phyloP scores from a whole-genome alignment of 2,113 vertebrate genomes.

The Zosterops japonicus region DNA sequence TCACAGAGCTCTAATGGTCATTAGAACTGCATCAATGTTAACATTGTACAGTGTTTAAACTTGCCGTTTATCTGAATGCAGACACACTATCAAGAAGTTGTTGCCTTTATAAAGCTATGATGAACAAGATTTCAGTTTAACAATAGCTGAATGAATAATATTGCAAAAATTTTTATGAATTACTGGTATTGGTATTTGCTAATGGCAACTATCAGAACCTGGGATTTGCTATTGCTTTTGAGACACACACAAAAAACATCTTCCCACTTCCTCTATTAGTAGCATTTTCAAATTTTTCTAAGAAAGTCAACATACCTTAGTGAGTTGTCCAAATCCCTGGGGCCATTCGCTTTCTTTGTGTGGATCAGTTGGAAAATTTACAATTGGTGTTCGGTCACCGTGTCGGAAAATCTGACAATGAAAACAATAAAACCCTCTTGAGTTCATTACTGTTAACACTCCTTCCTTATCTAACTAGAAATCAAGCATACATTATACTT shows the following conservation, averaged over 20 bases:
- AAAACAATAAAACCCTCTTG: not conserved
- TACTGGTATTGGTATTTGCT: not conserved
- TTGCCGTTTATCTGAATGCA: not conserved
- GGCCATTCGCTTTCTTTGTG: constrained; percentile 84
- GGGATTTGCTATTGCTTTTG: not conserved
- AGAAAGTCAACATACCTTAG: constrained; percentile 76
- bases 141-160: not conserved
- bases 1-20: not conserved
- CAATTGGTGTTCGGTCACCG: constrained; percentile 84
- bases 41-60: not conserved
- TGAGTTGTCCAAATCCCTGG: constrained; percentile 88
- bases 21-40: not conserved
- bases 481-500: not conserved
- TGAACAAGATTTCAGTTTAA: not conserved
- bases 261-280: not conserved
- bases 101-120: not conserved
- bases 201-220: not conserved
- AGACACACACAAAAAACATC: not conserved
- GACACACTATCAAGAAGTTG: not conserved
- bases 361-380: constrained; percentile 83
- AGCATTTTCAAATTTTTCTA: not conserved
- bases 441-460: not conserved
- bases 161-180: not conserved
- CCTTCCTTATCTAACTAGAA: not conserved
- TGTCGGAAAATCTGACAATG: constrained; percentile 83